phyloP scores from a whole-genome alignment of 2,888 invertebrate genomes.

The Pachycephus smyrnensis region DNA sequence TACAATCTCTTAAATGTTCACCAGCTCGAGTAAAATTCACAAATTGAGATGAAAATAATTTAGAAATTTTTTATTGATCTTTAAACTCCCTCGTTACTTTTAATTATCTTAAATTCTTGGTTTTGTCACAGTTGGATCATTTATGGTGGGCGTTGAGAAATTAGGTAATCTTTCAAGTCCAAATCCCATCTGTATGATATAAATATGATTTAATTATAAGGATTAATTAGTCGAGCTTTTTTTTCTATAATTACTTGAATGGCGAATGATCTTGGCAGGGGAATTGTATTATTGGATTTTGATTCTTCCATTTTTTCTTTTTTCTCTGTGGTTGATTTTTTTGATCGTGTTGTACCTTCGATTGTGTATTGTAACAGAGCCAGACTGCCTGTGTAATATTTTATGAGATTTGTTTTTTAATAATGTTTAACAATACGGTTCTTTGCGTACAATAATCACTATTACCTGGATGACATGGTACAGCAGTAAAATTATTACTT shows the following conservation, averaged over 20 bases:
- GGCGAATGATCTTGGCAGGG: constrained; percentile 27
- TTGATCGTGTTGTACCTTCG: constrained; percentile 4
- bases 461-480: constrained; percentile 14
- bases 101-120: constrained; percentile 9
- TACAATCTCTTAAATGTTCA: not conserved
- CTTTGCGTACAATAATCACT: no score
- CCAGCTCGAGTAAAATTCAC: constrained; percentile 7
- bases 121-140: constrained; percentile 19
- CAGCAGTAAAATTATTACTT: constrained; percentile 7
- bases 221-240: not conserved
- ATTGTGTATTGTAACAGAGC: constrained; percentile 14
- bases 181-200: constrained; percentile 21
- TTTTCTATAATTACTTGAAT: constrained; percentile 22
- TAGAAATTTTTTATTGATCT: not conserved
- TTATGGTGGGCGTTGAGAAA: not conserved
- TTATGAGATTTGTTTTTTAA: not conserved
- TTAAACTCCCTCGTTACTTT: not conserved
- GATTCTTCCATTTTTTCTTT: constrained; percentile 6
- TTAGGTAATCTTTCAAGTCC: constrained; percentile 25
- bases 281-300: constrained; percentile 10
- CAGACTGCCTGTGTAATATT: constrained; percentile 7
- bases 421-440: not conserved
- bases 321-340: constrained; percentile 16
- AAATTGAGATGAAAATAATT: constrained; percentile 17
- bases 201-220: not conserved